These are phyloP conservation scores for Poeciliopsis turrubarensis DNA, from an alignment of 2,113 vertebrate species.

Conservation along the genomic window DNA sequence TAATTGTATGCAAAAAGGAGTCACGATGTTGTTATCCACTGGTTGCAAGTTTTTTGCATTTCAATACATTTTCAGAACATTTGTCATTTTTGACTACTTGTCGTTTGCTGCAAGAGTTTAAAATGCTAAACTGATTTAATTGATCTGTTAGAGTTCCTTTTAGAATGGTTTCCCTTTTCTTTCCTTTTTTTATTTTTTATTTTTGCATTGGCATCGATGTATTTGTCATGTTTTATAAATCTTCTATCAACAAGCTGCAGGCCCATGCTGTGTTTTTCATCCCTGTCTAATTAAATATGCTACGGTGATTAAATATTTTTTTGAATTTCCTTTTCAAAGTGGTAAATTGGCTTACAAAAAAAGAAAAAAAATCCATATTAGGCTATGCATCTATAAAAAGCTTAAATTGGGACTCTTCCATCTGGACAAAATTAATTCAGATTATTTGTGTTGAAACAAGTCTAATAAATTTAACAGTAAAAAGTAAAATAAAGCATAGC, in stretches of 20 bases:
- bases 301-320: no score
- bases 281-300: no score
- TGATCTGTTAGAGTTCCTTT: no score
- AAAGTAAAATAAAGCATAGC: constrained; percentile 29
- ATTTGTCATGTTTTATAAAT: no score
- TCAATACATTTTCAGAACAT: background rate
- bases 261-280: no score
- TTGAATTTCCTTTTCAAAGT: no score
- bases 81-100: background rate
- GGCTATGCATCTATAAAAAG: background rate
- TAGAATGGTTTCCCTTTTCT: no score
- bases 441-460: constrained; percentile 29
- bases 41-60: constrained; percentile 13
- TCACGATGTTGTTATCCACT: constrained; percentile 15
- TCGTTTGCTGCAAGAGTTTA: background rate
- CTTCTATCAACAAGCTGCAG: no score
- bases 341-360: background rate
- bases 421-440: constrained; percentile 34
- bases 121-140: background rate
- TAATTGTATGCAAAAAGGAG: constrained; percentile 59
- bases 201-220: no score
- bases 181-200: no score
- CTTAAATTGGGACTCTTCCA: constrained; percentile 23
- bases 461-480: constrained; percentile 28
- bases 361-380: no score